Conservation (phyloP, 1,140 invertebrate genomes). For the Drosophila elegans region DNA sequence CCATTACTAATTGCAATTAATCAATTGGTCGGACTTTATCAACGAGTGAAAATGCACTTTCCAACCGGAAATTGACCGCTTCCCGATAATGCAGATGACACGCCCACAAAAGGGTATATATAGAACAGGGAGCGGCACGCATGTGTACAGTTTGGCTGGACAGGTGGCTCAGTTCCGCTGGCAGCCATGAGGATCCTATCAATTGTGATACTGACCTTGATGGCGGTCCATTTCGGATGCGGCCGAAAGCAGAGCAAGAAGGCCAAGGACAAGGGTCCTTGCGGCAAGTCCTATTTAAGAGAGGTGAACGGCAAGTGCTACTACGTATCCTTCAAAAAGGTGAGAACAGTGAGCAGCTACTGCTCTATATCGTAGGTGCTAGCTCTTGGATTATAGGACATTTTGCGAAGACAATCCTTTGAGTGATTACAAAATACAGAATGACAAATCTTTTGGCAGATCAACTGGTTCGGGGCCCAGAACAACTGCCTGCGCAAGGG, state of each 20-base stretch:
- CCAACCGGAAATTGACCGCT: slow-evolving; percentile 5
- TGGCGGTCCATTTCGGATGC: slow-evolving; percentile 29
- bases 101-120: slow-evolving; percentile 59
- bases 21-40: slow-evolving; percentile 31
- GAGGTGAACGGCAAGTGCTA: slow-evolving; percentile 60
- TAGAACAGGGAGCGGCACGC: slow-evolving; percentile 45
- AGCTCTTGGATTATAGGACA: too few relatives aligned
- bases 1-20: slow-evolving; percentile 12
- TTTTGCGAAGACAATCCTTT: too few relatives aligned
- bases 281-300: slow-evolving; percentile 47
- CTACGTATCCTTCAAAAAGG: slow-evolving; percentile 61
- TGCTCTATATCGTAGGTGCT: too few relatives aligned
- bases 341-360: too few relatives aligned
- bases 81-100: slow-evolving; percentile 35
- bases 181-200: slow-evolving; percentile 63
- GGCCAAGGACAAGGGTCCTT: slow-evolving; percentile 38
- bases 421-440: neutral
- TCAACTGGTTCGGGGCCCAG: slow-evolving; percentile 68
- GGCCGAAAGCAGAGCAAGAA: neutral
- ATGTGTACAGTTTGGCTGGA: slow-evolving; percentile 43
- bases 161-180: slow-evolving; percentile 24
- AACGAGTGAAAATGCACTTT: neutral
- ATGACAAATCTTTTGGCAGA: slow-evolving; percentile 22
- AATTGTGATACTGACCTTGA: slow-evolving; percentile 59
- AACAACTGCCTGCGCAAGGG: slow-evolving; percentile 88